These are phyloP conservation scores for Corythornis leucogaster DNA, from an alignment of 2,797 vertebrate genomes.

Conservation along the genomic window DNA sequence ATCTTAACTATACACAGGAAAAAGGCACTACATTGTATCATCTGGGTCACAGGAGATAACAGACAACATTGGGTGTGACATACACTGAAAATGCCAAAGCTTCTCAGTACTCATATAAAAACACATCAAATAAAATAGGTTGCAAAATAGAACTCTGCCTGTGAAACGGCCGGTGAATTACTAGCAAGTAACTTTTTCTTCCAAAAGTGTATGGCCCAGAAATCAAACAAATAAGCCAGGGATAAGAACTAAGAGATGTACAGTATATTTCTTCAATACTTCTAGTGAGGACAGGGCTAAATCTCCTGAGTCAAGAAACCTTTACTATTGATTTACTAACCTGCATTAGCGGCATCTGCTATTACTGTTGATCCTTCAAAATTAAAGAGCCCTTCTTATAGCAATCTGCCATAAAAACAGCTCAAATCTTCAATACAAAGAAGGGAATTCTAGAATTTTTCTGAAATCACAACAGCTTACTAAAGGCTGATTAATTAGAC, in stretches of 20 bases:
- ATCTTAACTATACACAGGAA: background rate
- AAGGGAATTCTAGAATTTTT: background rate
- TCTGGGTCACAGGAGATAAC: background rate
- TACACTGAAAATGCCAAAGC: background rate
- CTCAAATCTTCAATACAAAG: background rate
- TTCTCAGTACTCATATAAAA: background rate
- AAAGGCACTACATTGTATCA: constrained; percentile 28
- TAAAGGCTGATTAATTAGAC: background rate
- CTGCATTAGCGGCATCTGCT: background rate
- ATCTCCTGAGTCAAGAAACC: background rate
- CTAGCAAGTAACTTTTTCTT: background rate
- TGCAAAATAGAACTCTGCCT: background rate
- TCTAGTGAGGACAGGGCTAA: background rate
- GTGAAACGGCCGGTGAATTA: background rate
- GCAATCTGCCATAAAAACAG: background rate
- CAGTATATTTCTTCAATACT: background rate
- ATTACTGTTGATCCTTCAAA: background rate
- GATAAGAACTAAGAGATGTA: background rate
- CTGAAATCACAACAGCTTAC: constrained; percentile 1
- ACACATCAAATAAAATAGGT: background rate
- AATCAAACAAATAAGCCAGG: background rate
- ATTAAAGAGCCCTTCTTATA: background rate
- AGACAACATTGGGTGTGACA: background rate
- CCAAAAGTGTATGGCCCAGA: background rate
- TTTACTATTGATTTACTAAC: background rate